Base-by-base conservation (phyloP, 2,888 invertebrate genomes). In the Rhyacophila evoluta region DNA sequence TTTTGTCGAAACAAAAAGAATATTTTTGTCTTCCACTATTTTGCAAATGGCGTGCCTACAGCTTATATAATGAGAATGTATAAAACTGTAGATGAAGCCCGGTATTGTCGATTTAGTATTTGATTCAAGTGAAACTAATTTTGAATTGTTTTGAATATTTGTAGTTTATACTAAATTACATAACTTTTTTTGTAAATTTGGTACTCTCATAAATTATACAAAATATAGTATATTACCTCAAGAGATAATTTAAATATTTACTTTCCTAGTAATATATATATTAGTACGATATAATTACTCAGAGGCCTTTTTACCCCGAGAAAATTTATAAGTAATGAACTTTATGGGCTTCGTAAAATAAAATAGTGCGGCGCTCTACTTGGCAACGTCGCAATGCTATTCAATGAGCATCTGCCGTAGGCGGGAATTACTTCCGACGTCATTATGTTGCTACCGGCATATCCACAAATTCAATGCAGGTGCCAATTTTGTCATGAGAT, bases 401-500 rank as follows among this genome's bases (percentile, higher is more conserved):
- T 41, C 41, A 25, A 25, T 19, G 55, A 25, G 15, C 6, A 10
- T 55, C 55, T 55, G 19, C 2, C 55, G 55, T 55, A 55, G 55
- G 55, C 55, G 55, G 55, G 55, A 55, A 55, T 55, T 55, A 55
- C 55, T 55, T 55, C 39, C 25, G 55, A 55, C 55, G 55, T 55
- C 25, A 55, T 55, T 25, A 55, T 55, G 2, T 55, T 15, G 12
- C 19, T 19, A 19, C 19, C 19, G 15, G 55, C 55, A 8, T 1
- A 10, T 5, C 10, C 19, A 19, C 10, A 10, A 55, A 8, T 55
- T 10, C 2, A 55, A 55, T 41, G 15, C 15, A 41, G 15, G 15
- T 55, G 55, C 55, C 55, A 55, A 55, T 19, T 55, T 55, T 55
- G 19, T 55, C 25, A 55, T 15, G 19, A 10, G 25, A 41, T 41